Base-by-base conservation (phyloP, 2,797 vertebrate species). In the Gymnodraco acuticeps region DNA sequence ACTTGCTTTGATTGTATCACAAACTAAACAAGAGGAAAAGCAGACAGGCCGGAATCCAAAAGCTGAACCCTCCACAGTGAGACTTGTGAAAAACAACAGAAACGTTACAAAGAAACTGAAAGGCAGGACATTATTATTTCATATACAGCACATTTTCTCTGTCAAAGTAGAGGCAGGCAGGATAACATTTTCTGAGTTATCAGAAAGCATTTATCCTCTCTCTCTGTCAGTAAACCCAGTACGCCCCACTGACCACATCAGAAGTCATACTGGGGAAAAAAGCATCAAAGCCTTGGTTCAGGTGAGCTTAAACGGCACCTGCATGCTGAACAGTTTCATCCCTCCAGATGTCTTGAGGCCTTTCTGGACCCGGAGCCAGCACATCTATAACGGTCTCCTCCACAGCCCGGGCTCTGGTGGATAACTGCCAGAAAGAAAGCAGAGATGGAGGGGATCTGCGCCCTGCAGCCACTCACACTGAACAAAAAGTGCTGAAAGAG, bases 341-440 rank as follows among this genome's bases (percentile, higher is more conserved):
- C 75, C 77, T 87, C 88, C 88, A 91, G 90, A 92, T 91, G 91
- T 91, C 90, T 92, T 64, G 78, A 88, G 77, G 88, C 80, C 85
- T 84, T 47, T 3, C 77, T 72, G 65, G 78, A 87, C 85, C 80
- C 68, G 70, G 59, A 85, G 87, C 84, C 85, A 85, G 82, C 78
- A 77, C 88, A 89, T 92, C 88, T 90, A 78, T 91, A 87, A 89
- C 88, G 61, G 85, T 90, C 88, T 91, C 85, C 85, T 81, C 67
- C 10, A 75, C 83, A 78, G 89, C 69, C 80, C 84, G 77, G 87
- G 86, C 79, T 80, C 77, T 68, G 69, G 82, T 87, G 88, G 89
- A 87, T 60, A 75, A 77, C 77, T 85, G 90, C 89, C 90, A 92
- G 86, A 82, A 79, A 79, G 88, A 85, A 88, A 89, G 84, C 76